phyloP scores from a whole-genome alignment of 1,140 invertebrate species.

The Cotesia typhae region DNA sequence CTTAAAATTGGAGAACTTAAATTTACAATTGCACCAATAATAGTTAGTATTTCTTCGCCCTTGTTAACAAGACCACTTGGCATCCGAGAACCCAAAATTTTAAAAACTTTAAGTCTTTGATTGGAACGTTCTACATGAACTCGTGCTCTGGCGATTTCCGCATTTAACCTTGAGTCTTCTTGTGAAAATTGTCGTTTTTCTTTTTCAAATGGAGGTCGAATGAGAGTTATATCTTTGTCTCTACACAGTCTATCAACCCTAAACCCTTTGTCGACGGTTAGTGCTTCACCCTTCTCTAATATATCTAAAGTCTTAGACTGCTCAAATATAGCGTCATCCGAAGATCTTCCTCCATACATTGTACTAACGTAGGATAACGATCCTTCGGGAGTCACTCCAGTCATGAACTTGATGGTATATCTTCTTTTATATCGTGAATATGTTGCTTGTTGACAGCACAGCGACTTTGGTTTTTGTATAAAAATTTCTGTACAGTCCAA shows the following conservation, averaged over 20 bases:
- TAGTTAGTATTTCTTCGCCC: constrained; percentile 9
- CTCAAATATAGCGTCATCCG: constrained; percentile 49
- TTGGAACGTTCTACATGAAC: constrained; percentile 8
- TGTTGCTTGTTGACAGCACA: constrained; percentile 31
- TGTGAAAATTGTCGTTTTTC: constrained; percentile 37
- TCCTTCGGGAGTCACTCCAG: constrained; percentile 48
- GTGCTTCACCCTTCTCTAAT: constrained; percentile 20
- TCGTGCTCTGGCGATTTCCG: constrained; percentile 1
- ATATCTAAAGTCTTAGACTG: constrained; percentile 6
- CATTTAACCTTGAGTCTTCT: constrained; percentile 35
- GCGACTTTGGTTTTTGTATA: constrained; percentile 37
- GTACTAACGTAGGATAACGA: constrained; percentile 48
- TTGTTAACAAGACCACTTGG: background rate
- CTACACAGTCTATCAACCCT: constrained; percentile 41
- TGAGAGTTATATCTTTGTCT: constrained; percentile 25
- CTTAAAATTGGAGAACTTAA: constrained; percentile 15
- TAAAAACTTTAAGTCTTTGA: constrained; percentile 23
- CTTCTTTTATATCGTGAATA: constrained; percentile 46
- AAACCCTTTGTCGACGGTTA: constrained; percentile 43
- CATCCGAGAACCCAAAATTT: constrained; percentile 12
- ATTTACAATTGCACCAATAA: constrained; percentile 26
- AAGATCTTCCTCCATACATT: constrained; percentile 46
- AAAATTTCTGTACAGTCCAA: background rate
- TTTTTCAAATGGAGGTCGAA: constrained; percentile 23
- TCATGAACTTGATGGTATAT: constrained; percentile 52